These are phyloP conservation scores for Cyprinus carpio DNA, from an alignment of 2,113 vertebrate genomes.

Conservation along the genomic window DNA sequence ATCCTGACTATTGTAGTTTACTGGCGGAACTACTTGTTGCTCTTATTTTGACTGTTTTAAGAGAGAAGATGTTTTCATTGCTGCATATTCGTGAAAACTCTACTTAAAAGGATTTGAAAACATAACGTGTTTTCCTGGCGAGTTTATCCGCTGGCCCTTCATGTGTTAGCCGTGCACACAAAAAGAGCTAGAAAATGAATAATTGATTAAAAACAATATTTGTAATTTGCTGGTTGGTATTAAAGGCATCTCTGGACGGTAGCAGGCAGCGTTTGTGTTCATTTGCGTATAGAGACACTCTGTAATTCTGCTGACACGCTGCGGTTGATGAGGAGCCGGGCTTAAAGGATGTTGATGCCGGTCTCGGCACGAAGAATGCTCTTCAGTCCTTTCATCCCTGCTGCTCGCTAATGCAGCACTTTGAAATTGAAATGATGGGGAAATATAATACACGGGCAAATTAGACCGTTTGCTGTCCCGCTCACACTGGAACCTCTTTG, in stretches of 20 bases:
- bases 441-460: slow-evolving; percentile 55
- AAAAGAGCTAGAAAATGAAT: slow-evolving; percentile 65
- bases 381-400: slow-evolving; percentile 49
- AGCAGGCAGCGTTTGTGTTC: slow-evolving; percentile 32
- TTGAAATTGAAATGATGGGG: slow-evolving; percentile 60
- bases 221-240: slow-evolving; percentile 73
- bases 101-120: neutral
- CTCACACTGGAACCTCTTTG: slow-evolving; percentile 44
- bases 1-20: neutral
- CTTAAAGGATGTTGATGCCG: slow-evolving; percentile 47
- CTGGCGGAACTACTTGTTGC: neutral
- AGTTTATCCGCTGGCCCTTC: slow-evolving; percentile 18
- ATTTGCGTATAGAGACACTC: slow-evolving; percentile 13
- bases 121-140: slow-evolving; percentile 13
- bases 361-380: neutral
- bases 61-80: too few species aligned
- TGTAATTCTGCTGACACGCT: slow-evolving; percentile 49
- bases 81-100: neutral
- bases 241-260: slow-evolving; percentile 63
- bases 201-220: slow-evolving; percentile 78
- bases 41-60: neutral
- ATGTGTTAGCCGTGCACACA: neutral
- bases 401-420: slow-evolving; percentile 51
- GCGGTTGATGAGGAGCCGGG: slow-evolving; percentile 27
- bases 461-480: slow-evolving; percentile 52